Evolutionary conservation across 2,797 vertebrate genomes (phyloP).

Genomic region (Falco rusticolus): DNA sequence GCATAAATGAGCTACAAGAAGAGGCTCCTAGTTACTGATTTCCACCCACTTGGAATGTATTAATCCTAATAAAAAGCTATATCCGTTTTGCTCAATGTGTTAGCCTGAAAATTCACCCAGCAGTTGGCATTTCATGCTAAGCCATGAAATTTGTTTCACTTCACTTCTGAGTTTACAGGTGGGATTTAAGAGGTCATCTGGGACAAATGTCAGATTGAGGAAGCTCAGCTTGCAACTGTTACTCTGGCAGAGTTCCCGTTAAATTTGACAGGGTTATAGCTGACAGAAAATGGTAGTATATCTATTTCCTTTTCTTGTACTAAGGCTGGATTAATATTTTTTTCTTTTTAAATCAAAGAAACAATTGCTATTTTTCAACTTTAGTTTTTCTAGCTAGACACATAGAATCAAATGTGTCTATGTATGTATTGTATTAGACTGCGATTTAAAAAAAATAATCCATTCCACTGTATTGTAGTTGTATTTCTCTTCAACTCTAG

Average conservation of each 20-base stretch:
- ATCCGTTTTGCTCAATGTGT: neutral
- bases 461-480: neutral
- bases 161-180: constrained; percentile 31
- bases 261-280: neutral
- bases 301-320: neutral
- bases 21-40: constrained; percentile 58
- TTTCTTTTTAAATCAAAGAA: neutral
- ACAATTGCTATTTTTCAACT: neutral
- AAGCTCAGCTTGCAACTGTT: neutral
- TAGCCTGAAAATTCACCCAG: neutral
- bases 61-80: constrained; percentile 2
- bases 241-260: constrained; percentile 14
- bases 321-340: neutral
- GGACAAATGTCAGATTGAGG: neutral
- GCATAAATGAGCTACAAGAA: constrained; percentile 39
- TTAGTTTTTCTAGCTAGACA: neutral
- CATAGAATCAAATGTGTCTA: neutral
- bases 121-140: neutral
- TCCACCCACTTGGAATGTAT: constrained; percentile 59
- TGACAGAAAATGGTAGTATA: neutral
- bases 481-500: neutral
- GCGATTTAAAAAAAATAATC: neutral
- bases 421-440: neutral
- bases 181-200: neutral
- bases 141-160: neutral